A percentile compares a stretch with the other conserved stretches of the same genome.
phyloP scores from a whole-genome alignment of 2,888 invertebrate genomes.

The Cetonia aurata region DNA sequence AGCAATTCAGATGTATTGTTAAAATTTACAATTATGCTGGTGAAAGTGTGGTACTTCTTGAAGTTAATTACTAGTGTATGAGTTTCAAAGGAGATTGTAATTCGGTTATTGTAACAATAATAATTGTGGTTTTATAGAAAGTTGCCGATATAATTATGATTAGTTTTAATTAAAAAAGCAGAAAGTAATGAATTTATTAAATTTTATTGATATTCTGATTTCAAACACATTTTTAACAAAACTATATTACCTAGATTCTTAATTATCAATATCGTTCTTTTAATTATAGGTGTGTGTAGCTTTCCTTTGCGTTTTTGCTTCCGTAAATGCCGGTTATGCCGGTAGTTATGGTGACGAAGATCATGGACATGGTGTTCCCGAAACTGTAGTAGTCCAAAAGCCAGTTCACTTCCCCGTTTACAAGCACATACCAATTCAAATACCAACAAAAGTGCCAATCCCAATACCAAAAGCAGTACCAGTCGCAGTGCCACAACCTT shows the following conservation, averaged over 20 bases:
- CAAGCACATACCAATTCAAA: conserved; percentile 67
- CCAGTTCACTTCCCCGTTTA: conserved; percentile 71
- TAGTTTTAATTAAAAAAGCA: too few species aligned
- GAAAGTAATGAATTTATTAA: neutral
- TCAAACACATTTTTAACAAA: neutral
- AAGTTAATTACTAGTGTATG: too few species aligned
- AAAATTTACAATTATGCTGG: too few species aligned
- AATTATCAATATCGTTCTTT: neutral
- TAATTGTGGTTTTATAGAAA: too few species aligned
- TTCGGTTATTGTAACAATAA: too few species aligned
- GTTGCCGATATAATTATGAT: too few species aligned
- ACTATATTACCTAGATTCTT: too few species aligned
- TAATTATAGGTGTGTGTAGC: conserved; percentile 45
- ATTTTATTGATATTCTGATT: neutral
- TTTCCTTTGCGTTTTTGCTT: conserved; percentile 44
- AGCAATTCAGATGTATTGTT: too few species aligned
- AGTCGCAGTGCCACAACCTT: conserved; percentile 76
- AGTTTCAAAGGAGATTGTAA: too few species aligned
- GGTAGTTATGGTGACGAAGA: conserved; percentile 47
- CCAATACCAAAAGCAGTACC: conserved; percentile 78
- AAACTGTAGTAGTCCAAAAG: conserved; percentile 77
- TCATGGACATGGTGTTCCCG: conserved; percentile 60
- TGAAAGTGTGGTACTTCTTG: too few species aligned
- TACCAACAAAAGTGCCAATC: conserved; percentile 68
- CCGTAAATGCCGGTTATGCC: conserved; percentile 46